Evolutionary conservation across 92 coral and sea anemone genomes (phyloP).

Genomic region (Bergia puertoricense): DNA sequence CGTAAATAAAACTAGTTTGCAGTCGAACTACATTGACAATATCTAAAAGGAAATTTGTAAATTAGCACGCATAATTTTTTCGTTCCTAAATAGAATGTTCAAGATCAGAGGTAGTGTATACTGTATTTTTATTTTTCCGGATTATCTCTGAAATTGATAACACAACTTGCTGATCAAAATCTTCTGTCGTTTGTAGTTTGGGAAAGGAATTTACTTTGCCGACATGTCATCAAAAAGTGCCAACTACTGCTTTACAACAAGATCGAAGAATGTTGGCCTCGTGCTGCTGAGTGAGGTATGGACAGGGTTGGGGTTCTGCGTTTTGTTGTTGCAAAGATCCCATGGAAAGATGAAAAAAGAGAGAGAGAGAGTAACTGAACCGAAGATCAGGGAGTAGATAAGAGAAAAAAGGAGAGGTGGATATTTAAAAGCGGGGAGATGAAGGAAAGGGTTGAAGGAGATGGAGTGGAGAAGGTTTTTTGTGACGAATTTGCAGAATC

Average conservation of each 20-base stretch:
- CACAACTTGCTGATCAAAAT: background rate
- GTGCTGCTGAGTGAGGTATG: constrained; percentile 89
- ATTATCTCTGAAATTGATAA: too few species aligned
- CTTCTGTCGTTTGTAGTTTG: constrained; percentile 62
- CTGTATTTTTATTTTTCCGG: too few species aligned
- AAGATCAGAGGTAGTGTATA: too few species aligned
- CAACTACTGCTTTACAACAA: constrained; percentile 89
- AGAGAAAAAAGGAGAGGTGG: background rate
- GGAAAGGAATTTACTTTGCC: constrained; percentile 96
- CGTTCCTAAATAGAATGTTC: too few species aligned
- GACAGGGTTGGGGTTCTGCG: background rate
- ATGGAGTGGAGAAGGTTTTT: background rate
- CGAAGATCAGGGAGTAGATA: background rate
- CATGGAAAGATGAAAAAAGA: background rate
- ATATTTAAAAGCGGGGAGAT: background rate
- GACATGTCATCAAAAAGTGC: constrained; percentile 99
- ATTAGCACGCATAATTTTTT: too few species aligned
- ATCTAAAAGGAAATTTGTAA: too few species aligned
- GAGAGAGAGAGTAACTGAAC: background rate
- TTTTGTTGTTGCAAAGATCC: background rate
- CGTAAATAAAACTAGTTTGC: too few species aligned
- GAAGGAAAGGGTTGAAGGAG: background rate
- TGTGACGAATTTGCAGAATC: background rate
- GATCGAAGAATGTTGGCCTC: constrained; percentile 84
- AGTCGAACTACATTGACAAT: too few species aligned